Base-by-base conservation (phyloP, 2,888 invertebrate genomes). In the Aphidoletes aphidimyza region DNA sequence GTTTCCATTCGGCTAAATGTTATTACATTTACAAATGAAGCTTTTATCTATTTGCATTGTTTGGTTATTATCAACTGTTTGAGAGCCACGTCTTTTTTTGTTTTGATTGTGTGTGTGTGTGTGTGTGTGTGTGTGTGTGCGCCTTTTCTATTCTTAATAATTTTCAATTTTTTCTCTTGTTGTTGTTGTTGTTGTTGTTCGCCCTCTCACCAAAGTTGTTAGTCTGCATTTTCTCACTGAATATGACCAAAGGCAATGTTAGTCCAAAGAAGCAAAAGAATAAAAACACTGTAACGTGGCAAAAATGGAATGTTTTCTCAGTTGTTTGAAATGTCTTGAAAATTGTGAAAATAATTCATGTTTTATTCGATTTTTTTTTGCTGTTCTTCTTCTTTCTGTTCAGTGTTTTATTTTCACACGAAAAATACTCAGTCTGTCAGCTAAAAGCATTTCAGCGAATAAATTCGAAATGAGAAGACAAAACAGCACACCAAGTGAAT, bases 281-380 rank as follows among this genome's bases (percentile, higher is more conserved):
- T 30, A 69, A 14, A 14, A 30, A 69, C 5, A 8, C 0, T 69
- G 69, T 30, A 69, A 30, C 69, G 14, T 30, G 14, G 69, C 69
- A 14, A 69, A 69, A 69, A 69, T 34, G 69, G 69, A 30, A 69
- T 69, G 30, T 69, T 69, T 69, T 69, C 69, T 30, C 14, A 69
- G 69, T 69, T 69, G 69, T 69, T 69, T 69, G 69, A 69, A 69
- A 69, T n/a, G 69, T 69, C 26, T 69, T 69, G 69, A 14, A 69
- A 54, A 54, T 54, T 54, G 54, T 26, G 54, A 26, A 69, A 69
- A 69, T 69, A 69, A 30, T 69, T 69, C 69, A 69, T 69, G 69
- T 69, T 69, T 69, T 30, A 69, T 34, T 69, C 17, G 30, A 30
- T 11, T 34, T 69, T 69, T 11, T 14, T 42, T 42, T 42, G 0